Evolutionary conservation across 2,888 invertebrate genomes (phyloP), one percentile per base, ranked within the genome.

Genomic region (Drosophila nigricruria): DNA sequence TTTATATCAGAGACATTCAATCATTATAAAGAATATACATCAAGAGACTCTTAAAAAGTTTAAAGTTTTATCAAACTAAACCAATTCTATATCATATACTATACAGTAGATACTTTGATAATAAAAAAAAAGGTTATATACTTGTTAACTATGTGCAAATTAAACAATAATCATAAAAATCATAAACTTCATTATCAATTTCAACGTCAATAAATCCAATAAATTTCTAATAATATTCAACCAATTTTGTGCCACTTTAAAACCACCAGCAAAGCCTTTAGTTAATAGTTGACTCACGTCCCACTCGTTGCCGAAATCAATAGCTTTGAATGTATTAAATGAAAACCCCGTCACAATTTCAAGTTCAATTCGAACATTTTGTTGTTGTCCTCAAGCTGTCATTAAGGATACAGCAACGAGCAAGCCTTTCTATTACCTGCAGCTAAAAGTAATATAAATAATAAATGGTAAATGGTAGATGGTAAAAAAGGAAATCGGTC

Each of bases 391-490:
- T 57, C 32, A 47, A 45, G 20, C 45, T 63, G 59, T 70, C 64
- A 70, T 68, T 73, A 61, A 25, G 54, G 25, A 42, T 20, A 20
- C 30, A 50, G 16, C 14, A 23, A n/a, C 40, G 32, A 45, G 59
- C 25, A 23, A 45, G 23, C 30, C 18, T 53, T 66, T 56, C 25
- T 27, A 53, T 38, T 47, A 40, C 40, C 45, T 30, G 40, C 47
- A 42, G 62, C 43, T 67, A 49, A 50, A 66, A 64, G 54, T 70
- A 57, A 54, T 61, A 66, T 75, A 65, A 83, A 87, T 82, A 84
- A 77, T 78, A 73, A 20, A 77, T 73, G 40, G 16, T 65, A 78
- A 52, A 63, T 49, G 42, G 45, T 30, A 36, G 5, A 49, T 8
- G 43, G 20, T 25, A 45, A 14, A 45, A 47, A 59, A 34, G 42